phyloP scores from a whole-genome alignment of 92 coral and sea anemone species.

The Anthopleura xanthogrammica region DNA sequence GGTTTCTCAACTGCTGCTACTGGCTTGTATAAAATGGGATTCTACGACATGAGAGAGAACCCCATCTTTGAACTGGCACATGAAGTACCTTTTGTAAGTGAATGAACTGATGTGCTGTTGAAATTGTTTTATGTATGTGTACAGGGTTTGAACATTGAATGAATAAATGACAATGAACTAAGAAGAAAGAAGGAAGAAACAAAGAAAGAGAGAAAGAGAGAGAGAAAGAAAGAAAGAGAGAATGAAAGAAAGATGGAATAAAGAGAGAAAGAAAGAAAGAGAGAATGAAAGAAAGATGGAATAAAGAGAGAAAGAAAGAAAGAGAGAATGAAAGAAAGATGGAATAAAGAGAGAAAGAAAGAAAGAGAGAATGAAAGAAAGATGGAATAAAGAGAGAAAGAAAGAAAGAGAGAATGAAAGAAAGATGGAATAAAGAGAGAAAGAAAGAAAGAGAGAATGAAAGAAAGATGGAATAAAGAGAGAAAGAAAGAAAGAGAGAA shows the following conservation, averaged over 20 bases:
- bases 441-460: too few relatives aligned
- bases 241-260: background rate
- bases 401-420: too few relatives aligned
- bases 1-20: slow-evolving; percentile 80
- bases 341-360: too few relatives aligned
- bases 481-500: too few relatives aligned
- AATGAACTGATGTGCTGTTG: background rate
- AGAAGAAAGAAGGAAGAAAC: background rate
- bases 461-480: too few relatives aligned
- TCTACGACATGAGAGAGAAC: slow-evolving; percentile 55
- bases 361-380: too few relatives aligned
- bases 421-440: too few relatives aligned
- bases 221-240: background rate
- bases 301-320: background rate
- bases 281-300: background rate
- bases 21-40: slow-evolving; percentile 74
- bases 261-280: background rate
- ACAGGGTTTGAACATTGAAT: background rate
- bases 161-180: background rate
- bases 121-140: background rate
- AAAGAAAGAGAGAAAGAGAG: background rate
- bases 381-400: too few relatives aligned
- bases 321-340: background rate
- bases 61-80: slow-evolving; percentile 70
- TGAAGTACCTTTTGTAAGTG: slow-evolving; percentile 72